These are phyloP conservation scores for Cyclura pinguis DNA, from an alignment of 2,797 vertebrate species.

Conservation along the genomic window DNA sequence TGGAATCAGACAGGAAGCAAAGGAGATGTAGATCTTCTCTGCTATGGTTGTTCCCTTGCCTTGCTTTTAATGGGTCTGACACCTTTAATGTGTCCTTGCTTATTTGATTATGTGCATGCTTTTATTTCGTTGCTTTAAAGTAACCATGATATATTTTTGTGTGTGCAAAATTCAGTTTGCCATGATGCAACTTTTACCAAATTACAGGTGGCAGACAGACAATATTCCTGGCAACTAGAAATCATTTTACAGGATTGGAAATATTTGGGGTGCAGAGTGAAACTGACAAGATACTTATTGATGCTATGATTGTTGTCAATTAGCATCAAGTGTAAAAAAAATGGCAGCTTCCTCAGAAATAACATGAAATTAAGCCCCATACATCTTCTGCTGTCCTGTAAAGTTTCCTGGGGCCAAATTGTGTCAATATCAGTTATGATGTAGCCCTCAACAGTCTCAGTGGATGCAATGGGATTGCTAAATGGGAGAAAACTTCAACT, in stretches of 20 bases:
- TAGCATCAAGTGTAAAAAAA: constrained; percentile 36
- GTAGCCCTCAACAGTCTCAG: constrained; percentile 15
- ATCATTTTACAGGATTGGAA: constrained; percentile 5
- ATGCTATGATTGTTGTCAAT: background rate
- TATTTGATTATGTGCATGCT: constrained; percentile 8
- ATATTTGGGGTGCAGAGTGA: constrained; percentile 27
- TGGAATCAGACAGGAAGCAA: background rate
- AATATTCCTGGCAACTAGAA: constrained; percentile 17
- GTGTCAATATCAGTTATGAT: background rate
- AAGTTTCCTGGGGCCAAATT: background rate
- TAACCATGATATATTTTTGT: background rate
- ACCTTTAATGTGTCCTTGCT: constrained; percentile 36
- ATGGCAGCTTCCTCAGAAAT: constrained; percentile 29
- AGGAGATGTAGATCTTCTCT: background rate
- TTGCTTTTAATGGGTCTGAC: constrained; percentile 5
- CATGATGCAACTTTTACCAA: constrained; percentile 29
- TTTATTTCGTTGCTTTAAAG: constrained; percentile 34
- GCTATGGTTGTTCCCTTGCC: constrained; percentile 6
- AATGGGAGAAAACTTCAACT: constrained; percentile 10
- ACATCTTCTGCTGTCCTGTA: background rate
- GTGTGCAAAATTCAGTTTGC: background rate
- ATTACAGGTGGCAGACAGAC: constrained; percentile 27
- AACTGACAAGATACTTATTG: constrained; percentile 36
- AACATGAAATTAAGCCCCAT: constrained; percentile 36
- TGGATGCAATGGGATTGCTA: background rate